Base-by-base conservation (phyloP, 1,140 invertebrate genomes). In the Drosophila biarmipes region DNA sequence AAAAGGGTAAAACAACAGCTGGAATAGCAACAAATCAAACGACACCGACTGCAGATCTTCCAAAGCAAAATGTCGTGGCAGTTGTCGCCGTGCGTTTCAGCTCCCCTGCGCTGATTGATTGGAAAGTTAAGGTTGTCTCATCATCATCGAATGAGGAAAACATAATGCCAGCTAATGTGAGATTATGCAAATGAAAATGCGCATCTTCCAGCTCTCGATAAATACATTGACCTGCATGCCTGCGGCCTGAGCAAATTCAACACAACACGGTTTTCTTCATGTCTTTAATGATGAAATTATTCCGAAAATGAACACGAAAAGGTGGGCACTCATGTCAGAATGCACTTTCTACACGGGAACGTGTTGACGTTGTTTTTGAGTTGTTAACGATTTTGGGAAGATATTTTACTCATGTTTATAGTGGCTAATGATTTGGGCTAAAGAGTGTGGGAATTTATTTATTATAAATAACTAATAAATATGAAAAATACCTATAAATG, bases 81-180 rank as follows among this genome's bases (percentile, higher is more conserved):
- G 48, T 68, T 68, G 55, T 63, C 61, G 35, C 42, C 62, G 35
- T 54, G 62, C 45, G 51, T 49, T 42, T 53, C 48, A 27, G 34
- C 34, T 63, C 19, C 35, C 21, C 17, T 61, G 51, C 34, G 57
- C 59, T 67, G 55, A 75, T 80, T 74, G 82, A 78, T 87, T 87
- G 79, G 82, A 87, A 89, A 87, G 84, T 75, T 79, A 61, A 75
- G 73, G 54, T 49, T 73, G 46, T 37, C 66, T 57, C 48, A 53
- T 62, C 56, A 37, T 58, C 68, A 45, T 62, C 19, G 54, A 73
- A 76, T 76, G 72, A 67, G 56, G 61, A 61, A 63, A 73, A 63
- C 63, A 64, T 69, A 71, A 87, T 87, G 63, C 52, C 58, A 75
- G 73, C 72, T 75, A 75, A 75, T 75, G 72, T 75, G 72, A 74